Evolutionary conservation across 92 coral and sea anemone species (phyloP).

Genomic region (Chrysogorgia sp.): DNA sequence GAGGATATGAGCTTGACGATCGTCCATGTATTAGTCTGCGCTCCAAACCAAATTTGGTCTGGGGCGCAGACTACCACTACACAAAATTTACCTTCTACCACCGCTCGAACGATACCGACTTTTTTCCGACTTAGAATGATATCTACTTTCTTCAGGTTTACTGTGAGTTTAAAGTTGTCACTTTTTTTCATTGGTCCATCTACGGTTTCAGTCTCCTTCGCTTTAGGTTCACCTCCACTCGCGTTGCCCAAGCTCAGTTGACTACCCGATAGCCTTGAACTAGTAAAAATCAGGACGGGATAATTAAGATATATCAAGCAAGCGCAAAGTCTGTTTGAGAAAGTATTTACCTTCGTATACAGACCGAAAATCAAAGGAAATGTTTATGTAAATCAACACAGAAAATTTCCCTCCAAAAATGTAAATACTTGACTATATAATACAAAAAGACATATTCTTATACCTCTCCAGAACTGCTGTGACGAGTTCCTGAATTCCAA

Average conservation of each 20-base stretch:
- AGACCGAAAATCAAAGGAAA: no score
- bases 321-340: no score
- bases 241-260: background rate
- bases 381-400: no score
- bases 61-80: no score
- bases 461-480: conserved; percentile 15
- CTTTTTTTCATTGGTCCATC: conserved; percentile 11
- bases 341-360: no score
- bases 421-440: background rate
- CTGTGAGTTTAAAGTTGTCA: conserved; percentile 73
- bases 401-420: no score
- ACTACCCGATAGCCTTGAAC: conserved; percentile 1
- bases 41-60: no score
- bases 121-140: conserved; percentile 56
- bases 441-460: background rate
- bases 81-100: conserved; percentile 16
- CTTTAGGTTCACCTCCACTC: background rate
- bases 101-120: conserved; percentile 4
- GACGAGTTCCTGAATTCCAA: conserved; percentile 25
- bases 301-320: no score
- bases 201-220: conserved; percentile 3
- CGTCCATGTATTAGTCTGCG: no score
- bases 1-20: no score
- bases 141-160: conserved; percentile 75
- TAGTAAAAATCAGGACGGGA: background rate